A percentile compares a stretch with the other conserved stretches of the same genome.
Conservation (phyloP, 2,113 vertebrate species). For the Mandrillus leucophaeus region DNA sequence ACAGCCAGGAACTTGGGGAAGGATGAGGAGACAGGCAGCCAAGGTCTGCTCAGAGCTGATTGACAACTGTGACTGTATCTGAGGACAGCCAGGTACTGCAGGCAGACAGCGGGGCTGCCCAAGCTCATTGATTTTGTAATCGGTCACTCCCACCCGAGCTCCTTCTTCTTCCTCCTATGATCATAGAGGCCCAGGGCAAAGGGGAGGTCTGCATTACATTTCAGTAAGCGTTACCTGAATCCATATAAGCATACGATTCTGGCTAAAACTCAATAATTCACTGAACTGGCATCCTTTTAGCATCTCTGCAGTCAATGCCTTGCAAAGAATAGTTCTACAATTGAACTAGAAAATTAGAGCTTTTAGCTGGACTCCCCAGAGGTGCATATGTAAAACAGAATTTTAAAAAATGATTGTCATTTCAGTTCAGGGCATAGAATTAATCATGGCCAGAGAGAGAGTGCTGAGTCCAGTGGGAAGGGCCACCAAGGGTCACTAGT, state of each 20-base stretch:
- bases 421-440: constrained; percentile 83
- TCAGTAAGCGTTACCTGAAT: background rate
- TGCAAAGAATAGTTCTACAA: constrained; percentile 73
- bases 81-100: background rate
- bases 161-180: background rate
- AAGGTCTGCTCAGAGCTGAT: background rate
- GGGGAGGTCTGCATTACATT: background rate
- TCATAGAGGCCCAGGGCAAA: background rate
- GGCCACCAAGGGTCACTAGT: constrained; percentile 80
- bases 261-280: constrained; percentile 62
- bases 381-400: constrained; percentile 83
- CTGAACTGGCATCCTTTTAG: constrained; percentile 73
- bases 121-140: constrained; percentile 2
- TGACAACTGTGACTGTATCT: background rate
- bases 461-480: constrained; percentile 78
- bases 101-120: background rate
- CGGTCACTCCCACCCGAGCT: background rate
- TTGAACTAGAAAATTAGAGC: constrained; percentile 84
- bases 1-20: background rate
- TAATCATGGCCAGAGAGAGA: constrained; percentile 83
- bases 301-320: constrained; percentile 63
- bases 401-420: constrained; percentile 83
- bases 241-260: constrained; percentile 52
- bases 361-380: constrained; percentile 81
- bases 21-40: background rate